Evolutionary conservation across 2,113 vertebrate genomes (phyloP).

Genomic region (Gila orcuttii): DNA sequence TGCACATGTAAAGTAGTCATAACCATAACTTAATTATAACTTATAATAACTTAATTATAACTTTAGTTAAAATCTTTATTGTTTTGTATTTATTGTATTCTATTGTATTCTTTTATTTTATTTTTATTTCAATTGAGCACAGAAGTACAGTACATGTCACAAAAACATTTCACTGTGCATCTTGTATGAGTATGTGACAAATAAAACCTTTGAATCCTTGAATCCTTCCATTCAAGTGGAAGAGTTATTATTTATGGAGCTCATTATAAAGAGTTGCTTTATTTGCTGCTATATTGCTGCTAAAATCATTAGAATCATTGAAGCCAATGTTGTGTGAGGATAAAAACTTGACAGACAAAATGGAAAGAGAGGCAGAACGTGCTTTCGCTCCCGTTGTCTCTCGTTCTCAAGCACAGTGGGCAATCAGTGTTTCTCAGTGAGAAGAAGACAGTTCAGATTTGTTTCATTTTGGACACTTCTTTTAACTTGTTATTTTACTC

Average conservation of each 20-base stretch:
- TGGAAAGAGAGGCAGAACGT: slow-evolving; percentile 15
- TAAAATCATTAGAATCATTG: neutral
- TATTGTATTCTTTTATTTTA: no score
- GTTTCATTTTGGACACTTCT: slow-evolving; percentile 26
- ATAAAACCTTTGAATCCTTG: no score
- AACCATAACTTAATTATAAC: no score
- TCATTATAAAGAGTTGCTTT: neutral
- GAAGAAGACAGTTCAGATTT: slow-evolving; percentile 49
- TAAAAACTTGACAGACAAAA: slow-evolving; percentile 9
- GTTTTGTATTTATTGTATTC: no score
- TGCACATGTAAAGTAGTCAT: no score
- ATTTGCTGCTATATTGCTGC: neutral
- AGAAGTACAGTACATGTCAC: no score
- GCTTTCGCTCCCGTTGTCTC: slow-evolving; percentile 16
- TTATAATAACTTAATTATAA: no score
- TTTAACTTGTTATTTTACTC: slow-evolving; percentile 13
- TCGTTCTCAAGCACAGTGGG: slow-evolving; percentile 58
- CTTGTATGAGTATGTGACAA: no score
- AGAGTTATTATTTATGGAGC: neutral
- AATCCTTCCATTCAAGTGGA: neutral
- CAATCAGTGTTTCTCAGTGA: slow-evolving; percentile 60
- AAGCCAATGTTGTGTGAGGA: slow-evolving; percentile 31
- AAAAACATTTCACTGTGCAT: no score
- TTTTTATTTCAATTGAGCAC: no score
- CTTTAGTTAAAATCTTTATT: no score